Evolutionary conservation across 2,888 invertebrate genomes (phyloP), one percentile per base, ranked within the genome.

Genomic region (Psylliodes chrysocephalus): DNA sequence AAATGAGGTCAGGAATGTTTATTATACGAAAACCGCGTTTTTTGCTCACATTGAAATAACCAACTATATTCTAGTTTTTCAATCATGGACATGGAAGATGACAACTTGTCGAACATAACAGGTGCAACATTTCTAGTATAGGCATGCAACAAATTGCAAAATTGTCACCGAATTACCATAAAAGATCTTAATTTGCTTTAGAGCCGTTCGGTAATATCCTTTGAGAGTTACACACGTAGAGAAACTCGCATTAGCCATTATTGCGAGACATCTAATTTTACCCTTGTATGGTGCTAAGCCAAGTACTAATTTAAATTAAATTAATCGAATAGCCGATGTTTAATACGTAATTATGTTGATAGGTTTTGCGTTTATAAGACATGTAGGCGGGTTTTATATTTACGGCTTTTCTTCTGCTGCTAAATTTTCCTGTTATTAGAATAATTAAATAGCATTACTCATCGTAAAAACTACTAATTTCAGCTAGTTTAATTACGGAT

Each of bases 101-200:
- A 42, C 42, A 42, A 42, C 47, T 47, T 28, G 25, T 15, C 25
- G 49, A n/a, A 28, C 49, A 49, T 49, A 49, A 15, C 49, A 15
- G 17, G 49, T 30, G 49, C 30, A 49, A 49, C 49, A 49, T 49
- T n/a, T 25, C 49, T 10, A 15, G 17, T 14, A 49, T 28, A 28
- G 15, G 49, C 15, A 17, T 30, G 28, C 49, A 49, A 10, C 28
- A 12, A 25, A 49, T 49, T 55, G 55, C 18, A 30, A 42, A 42
- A 28, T 55, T 46, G 19, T 54, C 40, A 54, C 19, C 44, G 44
- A 30, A 55, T 55, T 44, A 46, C 55, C 55, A 55, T 55, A 55
- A 55, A 55, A 42, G 55, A 19, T 3, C 2, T 17, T 33, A 44
- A 55, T 44, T 55, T 55, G 28, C 18, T 49, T 14, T 30, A 7